Conservation (phyloP, 2,797 vertebrate genomes). For the Peromyscus aztecus region DNA sequence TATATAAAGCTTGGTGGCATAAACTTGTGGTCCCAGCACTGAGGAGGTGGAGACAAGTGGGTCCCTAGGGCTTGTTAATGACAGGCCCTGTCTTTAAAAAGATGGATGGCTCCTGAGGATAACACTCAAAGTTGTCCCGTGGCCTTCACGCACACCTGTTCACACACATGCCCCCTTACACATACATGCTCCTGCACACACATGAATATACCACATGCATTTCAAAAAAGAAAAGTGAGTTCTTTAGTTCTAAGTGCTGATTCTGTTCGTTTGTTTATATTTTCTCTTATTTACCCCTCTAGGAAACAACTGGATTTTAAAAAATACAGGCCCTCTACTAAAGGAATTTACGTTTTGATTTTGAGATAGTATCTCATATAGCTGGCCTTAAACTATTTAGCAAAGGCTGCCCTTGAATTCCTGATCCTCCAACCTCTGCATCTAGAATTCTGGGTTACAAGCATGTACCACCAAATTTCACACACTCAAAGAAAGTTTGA, state of each 20-base stretch:
- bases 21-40: not conserved
- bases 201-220: not conserved
- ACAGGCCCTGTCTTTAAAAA: not conserved
- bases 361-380: not conserved
- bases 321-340: conserved; percentile 35
- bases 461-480: not conserved
- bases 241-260: conserved; percentile 31
- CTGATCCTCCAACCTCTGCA: not conserved
- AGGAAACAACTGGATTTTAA: conserved; percentile 47
- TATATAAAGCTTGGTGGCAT: too few relatives aligned
- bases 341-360: not conserved
- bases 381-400: not conserved
- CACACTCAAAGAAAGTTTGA: conserved; percentile 6
- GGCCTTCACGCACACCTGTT: not conserved
- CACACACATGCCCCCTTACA: not conserved
- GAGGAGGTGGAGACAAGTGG: not conserved
- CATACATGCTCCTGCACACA: not conserved
- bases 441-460: not conserved
- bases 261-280: conserved; percentile 15
- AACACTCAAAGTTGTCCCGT: not conserved
- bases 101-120: too few relatives aligned
- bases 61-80: not conserved
- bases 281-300: conserved; percentile 15
- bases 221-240: not conserved
- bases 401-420: not conserved